Conservation (phyloP, 2,113 vertebrate species). For the Triplophysa dalaica region DNA sequence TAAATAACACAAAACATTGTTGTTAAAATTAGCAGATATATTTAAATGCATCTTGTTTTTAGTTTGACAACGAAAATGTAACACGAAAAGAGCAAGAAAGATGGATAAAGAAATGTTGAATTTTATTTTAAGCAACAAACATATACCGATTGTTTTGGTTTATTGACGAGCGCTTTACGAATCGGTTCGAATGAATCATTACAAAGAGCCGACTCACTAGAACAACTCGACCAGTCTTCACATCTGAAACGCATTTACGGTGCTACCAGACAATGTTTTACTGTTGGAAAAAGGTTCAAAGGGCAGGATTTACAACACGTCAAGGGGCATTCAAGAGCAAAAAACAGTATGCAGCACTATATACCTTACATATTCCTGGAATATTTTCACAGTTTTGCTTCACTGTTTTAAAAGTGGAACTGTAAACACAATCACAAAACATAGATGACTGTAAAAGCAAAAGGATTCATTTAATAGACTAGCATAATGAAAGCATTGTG, state of each 20-base stretch:
- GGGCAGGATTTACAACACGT: slow-evolving; percentile 52
- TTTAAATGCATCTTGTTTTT: no score
- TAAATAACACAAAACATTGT: no score
- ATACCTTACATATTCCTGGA: not conserved
- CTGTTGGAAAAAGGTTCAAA: slow-evolving; percentile 46
- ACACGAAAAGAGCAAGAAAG: no score
- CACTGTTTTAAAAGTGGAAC: not conserved
- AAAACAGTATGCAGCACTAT: slow-evolving; percentile 6
- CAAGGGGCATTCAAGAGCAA: slow-evolving; percentile 51
- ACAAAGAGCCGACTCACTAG: not conserved
- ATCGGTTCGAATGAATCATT: slow-evolving; percentile 13
- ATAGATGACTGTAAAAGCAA: not conserved
- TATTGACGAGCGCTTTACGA: not conserved
- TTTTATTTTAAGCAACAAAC: no score
- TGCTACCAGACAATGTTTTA: slow-evolving; percentile 50
- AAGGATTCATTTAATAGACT: not conserved
- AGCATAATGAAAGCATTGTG: not conserved
- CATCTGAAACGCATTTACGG: slow-evolving; percentile 62
- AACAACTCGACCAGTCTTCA: slow-evolving; percentile 18
- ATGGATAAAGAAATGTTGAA: no score
- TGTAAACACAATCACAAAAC: not conserved
- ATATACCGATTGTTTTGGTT: no score
- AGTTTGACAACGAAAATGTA: no score
- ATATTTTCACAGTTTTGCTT: not conserved
- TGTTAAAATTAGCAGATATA: no score